A percentile compares a stretch with the other conserved stretches of the same genome.
Evolutionary conservation across 2,113 vertebrate species (phyloP).

Genomic region (Pao palembangensis): DNA sequence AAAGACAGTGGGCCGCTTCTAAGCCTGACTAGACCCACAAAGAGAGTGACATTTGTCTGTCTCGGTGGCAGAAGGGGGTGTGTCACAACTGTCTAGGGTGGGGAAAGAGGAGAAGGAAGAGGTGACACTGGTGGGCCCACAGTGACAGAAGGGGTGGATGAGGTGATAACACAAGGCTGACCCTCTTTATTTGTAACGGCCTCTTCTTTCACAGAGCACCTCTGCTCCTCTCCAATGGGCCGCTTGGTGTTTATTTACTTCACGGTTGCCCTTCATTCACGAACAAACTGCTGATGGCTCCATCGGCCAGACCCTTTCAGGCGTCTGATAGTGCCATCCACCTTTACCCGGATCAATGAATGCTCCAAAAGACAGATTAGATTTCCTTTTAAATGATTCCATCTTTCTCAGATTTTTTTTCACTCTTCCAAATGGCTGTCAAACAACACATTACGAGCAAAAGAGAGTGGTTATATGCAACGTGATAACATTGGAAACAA

Average conservation of each 20-base stretch:
- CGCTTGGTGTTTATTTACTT: slow-evolving; percentile 79
- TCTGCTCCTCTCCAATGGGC: slow-evolving; percentile 71
- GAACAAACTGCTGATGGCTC: slow-evolving; percentile 81
- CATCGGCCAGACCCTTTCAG: slow-evolving; percentile 69
- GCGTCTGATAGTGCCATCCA: slow-evolving; percentile 58
- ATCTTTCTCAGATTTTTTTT: slow-evolving; percentile 54
- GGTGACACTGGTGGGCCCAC: slow-evolving; percentile 66
- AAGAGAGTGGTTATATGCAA: slow-evolving; percentile 28
- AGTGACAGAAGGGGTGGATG: slow-evolving; percentile 76
- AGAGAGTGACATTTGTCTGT: slow-evolving; percentile 84
- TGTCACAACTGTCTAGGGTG: slow-evolving; percentile 47
- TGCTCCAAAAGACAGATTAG: slow-evolving; percentile 63
- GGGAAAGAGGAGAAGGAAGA: slow-evolving; percentile 63
- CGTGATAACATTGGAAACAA: slow-evolving; percentile 38
- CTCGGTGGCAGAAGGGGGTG: slow-evolving; percentile 72
- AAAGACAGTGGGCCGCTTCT: slow-evolving; percentile 80
- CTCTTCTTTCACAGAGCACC: slow-evolving; percentile 75
- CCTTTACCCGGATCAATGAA: slow-evolving; percentile 66
- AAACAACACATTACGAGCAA: slow-evolving; percentile 46
- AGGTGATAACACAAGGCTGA: slow-evolving; percentile 74
- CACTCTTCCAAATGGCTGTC: slow-evolving; percentile 37
- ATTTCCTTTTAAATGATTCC: slow-evolving; percentile 72
- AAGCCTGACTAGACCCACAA: slow-evolving; percentile 74
- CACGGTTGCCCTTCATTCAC: slow-evolving; percentile 73
- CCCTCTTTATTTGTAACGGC: slow-evolving; percentile 70